These are phyloP conservation scores for Agapornis roseicollis DNA, from an alignment of 2,113 vertebrate species.

Conservation along the genomic window DNA sequence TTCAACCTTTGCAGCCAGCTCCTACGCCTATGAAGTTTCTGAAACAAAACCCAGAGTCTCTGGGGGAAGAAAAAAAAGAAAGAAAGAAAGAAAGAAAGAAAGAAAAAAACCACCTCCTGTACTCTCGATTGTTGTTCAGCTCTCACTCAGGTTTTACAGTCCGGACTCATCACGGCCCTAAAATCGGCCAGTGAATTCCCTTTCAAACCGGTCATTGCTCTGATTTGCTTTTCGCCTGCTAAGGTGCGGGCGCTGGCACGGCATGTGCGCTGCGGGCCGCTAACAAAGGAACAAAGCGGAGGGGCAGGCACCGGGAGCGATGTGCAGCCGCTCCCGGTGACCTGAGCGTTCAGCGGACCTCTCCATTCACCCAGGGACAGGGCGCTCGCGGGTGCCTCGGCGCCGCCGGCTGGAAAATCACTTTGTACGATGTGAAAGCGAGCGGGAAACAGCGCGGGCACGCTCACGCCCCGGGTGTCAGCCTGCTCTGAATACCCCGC, in stretches of 20 bases:
- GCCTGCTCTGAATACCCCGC: not conserved
- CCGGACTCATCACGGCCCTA: not conserved
- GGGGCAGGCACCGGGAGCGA: not conserved
- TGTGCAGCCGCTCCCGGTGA: not conserved
- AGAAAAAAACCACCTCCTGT: not conserved
- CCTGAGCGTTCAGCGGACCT: not conserved
- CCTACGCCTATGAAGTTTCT: constrained; percentile 67
- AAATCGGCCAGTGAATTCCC: not conserved
- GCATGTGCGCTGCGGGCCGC: not conserved
- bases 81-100: not conserved
- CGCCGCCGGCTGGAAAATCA: not conserved
- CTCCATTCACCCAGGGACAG: not conserved
- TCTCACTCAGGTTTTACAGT: not conserved
- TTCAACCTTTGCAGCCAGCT: constrained; percentile 70
- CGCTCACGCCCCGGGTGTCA: not conserved
- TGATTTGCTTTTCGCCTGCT: not conserved
- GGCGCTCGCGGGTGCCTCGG: not conserved
- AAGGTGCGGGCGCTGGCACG: not conserved
- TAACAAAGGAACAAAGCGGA: not conserved
- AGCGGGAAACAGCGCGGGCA: not conserved
- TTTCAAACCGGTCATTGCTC: not conserved
- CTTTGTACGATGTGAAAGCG: rapidly evolving
- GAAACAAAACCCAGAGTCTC: constrained; percentile 65
- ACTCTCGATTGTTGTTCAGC: not conserved
- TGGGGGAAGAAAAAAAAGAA: not conserved